Base-by-base conservation (phyloP, 2,888 invertebrate genomes). In the Deroplatys truncata region DNA sequence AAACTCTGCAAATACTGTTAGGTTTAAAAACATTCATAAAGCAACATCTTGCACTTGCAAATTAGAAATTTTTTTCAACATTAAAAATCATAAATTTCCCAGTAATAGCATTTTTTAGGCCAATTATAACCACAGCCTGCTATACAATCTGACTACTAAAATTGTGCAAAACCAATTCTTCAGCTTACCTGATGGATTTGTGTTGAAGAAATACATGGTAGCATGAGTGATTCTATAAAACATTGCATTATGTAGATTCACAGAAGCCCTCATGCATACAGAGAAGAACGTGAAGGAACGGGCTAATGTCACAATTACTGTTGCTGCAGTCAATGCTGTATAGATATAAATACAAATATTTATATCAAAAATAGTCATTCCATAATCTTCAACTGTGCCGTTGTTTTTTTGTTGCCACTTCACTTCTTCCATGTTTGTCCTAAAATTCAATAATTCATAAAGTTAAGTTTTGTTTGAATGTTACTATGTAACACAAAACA, bases 151-250 rank as follows among this genome's bases (percentile, higher is more conserved):
- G 35, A 35, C 9, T 35, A 35, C 35, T 35, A 35, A 2, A 31
- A 31, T 31, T 31, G 31, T 31, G 31, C 31, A 31, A 31, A 31
- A 35, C 7, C 35, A 35, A 9, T 35, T 25, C 20, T 72, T 72
- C 20, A 72, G 91, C 93, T 92, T 91, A 94, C 95, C 95, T 87
- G 94, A 93, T 2, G 98, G 97, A 93, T 98, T 98, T 0, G 96
- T 96, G 92, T 98, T 97, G 92, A 98, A 98, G 93, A 98, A 98
- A 89, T 95, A 92, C 94, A 96, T 95, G 3, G 94, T 94, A 0
- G 95, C 93, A 89, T 94, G 92, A n/a, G 95, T 93, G 20, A 96
- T 92, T 25, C 94, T 93, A 7, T 92, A 91, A 91, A 96, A 95
- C 93, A 95, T 95, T 84, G 91, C 92, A 91, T 94, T 94, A 92